Percentiles rank a stretch among this genome's conserved stretches.
phyloP scores from a whole-genome alignment of 1,140 invertebrate genomes.

The Calosoma granatense region DNA sequence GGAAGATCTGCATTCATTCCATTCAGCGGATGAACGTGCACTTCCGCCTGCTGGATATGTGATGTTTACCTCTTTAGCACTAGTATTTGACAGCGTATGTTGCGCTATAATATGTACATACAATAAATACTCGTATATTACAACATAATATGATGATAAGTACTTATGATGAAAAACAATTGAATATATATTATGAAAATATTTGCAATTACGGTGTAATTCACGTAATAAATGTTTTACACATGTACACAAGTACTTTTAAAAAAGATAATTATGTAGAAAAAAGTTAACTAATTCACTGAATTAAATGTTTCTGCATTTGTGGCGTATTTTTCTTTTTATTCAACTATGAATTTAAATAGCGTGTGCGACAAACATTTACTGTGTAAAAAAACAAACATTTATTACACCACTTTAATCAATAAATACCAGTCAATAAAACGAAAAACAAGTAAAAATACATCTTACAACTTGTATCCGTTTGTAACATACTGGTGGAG shows the following conservation, averaged over 20 bases:
- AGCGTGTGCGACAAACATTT: not conserved
- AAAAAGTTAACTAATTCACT: no score
- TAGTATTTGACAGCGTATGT: not conserved
- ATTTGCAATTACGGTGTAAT: no score
- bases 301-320: no score
- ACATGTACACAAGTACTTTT: no score
- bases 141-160: no score
- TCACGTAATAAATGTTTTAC: no score
- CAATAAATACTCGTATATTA: no score
- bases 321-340: no score
- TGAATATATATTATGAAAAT: no score
- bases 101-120: not conserved
- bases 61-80: not conserved
- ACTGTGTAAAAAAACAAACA: not conserved
- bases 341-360: constrained; percentile 1
- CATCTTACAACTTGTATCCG: not conserved
- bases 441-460: not conserved
- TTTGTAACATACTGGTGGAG: not conserved
- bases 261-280: no score
- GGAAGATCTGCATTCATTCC: not conserved
- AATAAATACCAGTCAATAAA: not conserved
- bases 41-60: not conserved
- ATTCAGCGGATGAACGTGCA: not conserved
- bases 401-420: not conserved
- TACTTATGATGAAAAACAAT: no score